Conservation (phyloP, 1,140 invertebrate species). For the Vanessa tameamea region DNA sequence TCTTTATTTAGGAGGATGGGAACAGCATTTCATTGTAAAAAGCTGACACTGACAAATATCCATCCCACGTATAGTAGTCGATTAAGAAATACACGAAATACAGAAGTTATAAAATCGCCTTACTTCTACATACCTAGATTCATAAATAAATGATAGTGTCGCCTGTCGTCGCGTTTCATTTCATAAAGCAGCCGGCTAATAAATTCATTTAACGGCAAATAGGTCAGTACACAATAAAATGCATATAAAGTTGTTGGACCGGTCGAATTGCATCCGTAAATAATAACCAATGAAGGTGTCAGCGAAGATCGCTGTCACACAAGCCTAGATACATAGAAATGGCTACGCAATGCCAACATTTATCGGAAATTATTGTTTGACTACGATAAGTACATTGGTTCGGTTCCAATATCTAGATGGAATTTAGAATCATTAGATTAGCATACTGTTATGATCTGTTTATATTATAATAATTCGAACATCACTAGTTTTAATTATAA, state of each 20-base stretch:
- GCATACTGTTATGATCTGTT: not conserved
- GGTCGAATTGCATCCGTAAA: conserved; percentile 47
- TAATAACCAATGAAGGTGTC: conserved; percentile 31
- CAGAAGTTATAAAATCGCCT: not conserved
- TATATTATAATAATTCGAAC: too few species aligned
- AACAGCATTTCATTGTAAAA: too few species aligned
- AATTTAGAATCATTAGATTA: not conserved
- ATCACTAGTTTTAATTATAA: too few species aligned
- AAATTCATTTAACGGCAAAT: conserved; percentile 36
- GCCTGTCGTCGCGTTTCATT: conserved; percentile 20
- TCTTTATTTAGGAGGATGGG: too few species aligned
- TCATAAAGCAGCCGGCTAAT: conserved; percentile 30
- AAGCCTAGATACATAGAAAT: conserved; percentile 49
- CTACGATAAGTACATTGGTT: not conserved
- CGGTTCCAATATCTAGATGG: not conserved
- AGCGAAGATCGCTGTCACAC: conserved; percentile 35
- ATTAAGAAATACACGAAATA: not conserved
- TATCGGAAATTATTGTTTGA: conserved; percentile 27
- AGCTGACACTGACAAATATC: too few species aligned
- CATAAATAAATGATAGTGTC: conserved; percentile 20
- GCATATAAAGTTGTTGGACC: conserved; percentile 38
- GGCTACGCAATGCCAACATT: conserved; percentile 28
- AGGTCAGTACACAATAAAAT: conserved; percentile 46
- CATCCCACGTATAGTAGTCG: too few species aligned
- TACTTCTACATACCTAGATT: not conserved